Percentiles rank a stretch among this genome's conserved stretches.
Evolutionary conservation across 2,113 vertebrate species (phyloP).

Genomic region (Actinemys pallida): DNA sequence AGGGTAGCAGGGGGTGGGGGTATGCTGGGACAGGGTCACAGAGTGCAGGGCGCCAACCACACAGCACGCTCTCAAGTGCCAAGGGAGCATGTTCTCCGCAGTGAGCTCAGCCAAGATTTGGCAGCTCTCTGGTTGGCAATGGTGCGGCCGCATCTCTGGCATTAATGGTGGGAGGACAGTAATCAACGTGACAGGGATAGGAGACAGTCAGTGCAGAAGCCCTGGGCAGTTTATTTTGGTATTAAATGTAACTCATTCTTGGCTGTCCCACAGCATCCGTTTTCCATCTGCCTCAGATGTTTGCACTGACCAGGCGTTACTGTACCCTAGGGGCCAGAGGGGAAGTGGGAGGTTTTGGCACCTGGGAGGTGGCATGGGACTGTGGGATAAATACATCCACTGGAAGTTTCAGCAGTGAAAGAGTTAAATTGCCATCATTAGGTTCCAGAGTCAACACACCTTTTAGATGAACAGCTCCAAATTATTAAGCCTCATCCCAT

Average conservation of each 20-base stretch:
- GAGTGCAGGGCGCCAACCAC: neutral
- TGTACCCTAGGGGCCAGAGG: neutral
- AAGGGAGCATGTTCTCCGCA: too few species aligned
- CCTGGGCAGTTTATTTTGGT: neutral
- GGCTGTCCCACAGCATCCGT: neutral
- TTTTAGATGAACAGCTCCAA: too few species aligned
- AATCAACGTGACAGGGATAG: neutral
- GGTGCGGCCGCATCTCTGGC: too few species aligned
- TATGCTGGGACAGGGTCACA: neutral
- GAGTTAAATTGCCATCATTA: neutral
- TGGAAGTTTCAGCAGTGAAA: neutral
- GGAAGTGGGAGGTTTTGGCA: neutral
- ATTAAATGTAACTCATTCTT: neutral
- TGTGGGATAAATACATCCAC: neutral
- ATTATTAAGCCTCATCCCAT: too few species aligned
- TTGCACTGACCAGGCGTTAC: neutral
- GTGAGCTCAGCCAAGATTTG: too few species aligned
- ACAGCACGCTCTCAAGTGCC: too few species aligned
- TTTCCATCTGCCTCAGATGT: neutral
- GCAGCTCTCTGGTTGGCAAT: too few species aligned
- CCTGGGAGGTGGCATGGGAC: rapidly evolving
- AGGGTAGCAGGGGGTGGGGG: neutral
- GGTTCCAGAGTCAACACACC: neutral
- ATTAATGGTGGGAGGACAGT: neutral
- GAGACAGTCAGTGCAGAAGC: neutral